Base-by-base conservation (phyloP, 2,797 vertebrate species). In the Aulostomus chinensis region DNA sequence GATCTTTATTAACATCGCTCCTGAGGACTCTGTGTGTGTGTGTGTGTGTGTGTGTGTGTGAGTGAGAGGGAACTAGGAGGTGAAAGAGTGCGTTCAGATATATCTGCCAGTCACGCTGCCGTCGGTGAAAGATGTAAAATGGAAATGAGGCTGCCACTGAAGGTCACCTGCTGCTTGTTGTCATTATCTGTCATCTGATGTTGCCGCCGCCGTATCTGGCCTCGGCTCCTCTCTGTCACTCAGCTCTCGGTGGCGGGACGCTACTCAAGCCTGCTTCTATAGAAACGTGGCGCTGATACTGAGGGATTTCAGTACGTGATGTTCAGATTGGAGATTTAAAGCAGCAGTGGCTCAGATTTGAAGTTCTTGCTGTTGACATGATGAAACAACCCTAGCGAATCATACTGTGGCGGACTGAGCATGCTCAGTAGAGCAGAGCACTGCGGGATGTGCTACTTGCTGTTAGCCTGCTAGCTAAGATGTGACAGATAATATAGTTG, bases 1-100 rank as follows among this genome's bases (percentile, higher is more conserved):
- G 60, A 67, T 62, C 63, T 65, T 70, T 80, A 77, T 78, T 78
- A 78, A 71, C 71, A 73, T 68, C 68, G 28, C 36, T 8, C 26
- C 30, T 31, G n/a, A n/a, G n/a, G n/a, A n/a, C n/a, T n/a, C n/a
- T 5, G 9, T 22, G 38, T 41, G 20, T 43, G 43, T 25, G 24
- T 34, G 34, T 42, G 38, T 13, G 22, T 54, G 45, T 41, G 42
- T 45, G 33, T 36, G 51, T 16, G 18, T 26, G 29, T 32, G 28
- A 16, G n/a, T 11, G 15, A 30, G 43, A 39, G 29, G 34, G 12
- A 17, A 24, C 53, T 16, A 41, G 59, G 28, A 55, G 54, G 53
- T 61, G 33, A 51, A 40, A 24, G 3, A 3, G 32, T 35, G 52
- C 11, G 34, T 46, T 62, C 29, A 29, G 11, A 31, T 53, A 3